Evolutionary conservation across 2,888 invertebrate genomes (phyloP), one percentile per base, ranked within the genome.

Genomic region (Globia sparganii): DNA sequence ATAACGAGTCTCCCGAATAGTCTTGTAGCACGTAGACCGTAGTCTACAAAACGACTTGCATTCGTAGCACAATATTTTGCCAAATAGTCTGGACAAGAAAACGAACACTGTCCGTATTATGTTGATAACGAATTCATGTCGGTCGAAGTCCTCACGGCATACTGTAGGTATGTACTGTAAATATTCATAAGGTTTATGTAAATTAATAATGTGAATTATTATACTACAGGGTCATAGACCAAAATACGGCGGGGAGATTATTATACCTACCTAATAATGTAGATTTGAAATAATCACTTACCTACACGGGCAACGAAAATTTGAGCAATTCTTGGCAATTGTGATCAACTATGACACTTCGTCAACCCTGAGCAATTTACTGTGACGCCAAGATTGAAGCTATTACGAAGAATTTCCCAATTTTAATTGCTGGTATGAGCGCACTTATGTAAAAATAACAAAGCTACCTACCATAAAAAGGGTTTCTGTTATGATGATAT

Each of bases 31-130:
- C n/a, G 67, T 69, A 73, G 21, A 49, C 49, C n/a, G 15, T 25
- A 25, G 68, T 68, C 62, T 3, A 72, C 71, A 76, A 65, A 69
- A 80, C 59, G 72, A 56, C 67, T 65, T 5, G n/a, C 18, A 43
- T 43, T 69, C 11, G 34, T 4, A 82, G 8, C 40, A 34, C 46
- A 81, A 69, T 68, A 72, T 61, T 65, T 81, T 69, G n/a, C 11
- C 37, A 72, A 72, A 49, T 71, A 28, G 25, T 58, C 49, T 34
- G n/a, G 49, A 58, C 11, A 53, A 68, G 11, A 68, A 65, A 72
- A 81, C 25, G 28, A 59, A 76, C 59, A 31, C 40, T n/a, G n/a
- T 40, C 43, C 28, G n/a, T 28, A 37, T 37, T 37, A 58, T 28
- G 73, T 37, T 72, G 13, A 28, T 69, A 40, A 70, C 56, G 15